Conservation (phyloP, 2,888 invertebrate species). For the Serripes groenlandicus region DNA sequence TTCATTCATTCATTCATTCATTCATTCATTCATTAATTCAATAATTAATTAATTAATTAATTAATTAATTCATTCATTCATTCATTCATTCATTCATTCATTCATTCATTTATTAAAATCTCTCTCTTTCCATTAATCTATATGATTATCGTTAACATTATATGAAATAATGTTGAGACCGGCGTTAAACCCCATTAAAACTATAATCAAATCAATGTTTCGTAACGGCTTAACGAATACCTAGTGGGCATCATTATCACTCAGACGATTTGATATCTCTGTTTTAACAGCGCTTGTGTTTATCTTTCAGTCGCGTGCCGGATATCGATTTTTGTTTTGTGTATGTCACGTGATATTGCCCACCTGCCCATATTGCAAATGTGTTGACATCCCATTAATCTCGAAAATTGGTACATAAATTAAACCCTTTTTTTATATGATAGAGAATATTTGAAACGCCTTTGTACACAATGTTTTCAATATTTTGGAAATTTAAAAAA, state of each 20-base stretch:
- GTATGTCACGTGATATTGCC: conserved; percentile 25
- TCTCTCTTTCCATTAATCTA: too few species aligned
- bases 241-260: conserved; percentile 6
- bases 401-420: conserved; percentile 12
- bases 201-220: too few species aligned
- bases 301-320: conserved; percentile 34
- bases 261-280: conserved; percentile 10
- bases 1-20: too few species aligned
- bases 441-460: neutral
- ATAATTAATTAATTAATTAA: too few species aligned
- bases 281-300: conserved; percentile 21
- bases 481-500: too few species aligned
- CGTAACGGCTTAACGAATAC: conserved; percentile 4
- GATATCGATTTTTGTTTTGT: conserved; percentile 34
- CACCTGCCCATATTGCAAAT: conserved; percentile 30
- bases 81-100: too few species aligned
- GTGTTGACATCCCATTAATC: conserved; percentile 31
- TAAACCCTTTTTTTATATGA: neutral
- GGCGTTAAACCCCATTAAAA: neutral
- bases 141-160: too few species aligned
- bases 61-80: too few species aligned
- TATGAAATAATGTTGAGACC: neutral
- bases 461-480: too few species aligned
- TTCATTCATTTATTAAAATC: too few species aligned
- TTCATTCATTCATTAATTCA: too few species aligned